A percentile compares a stretch with the other conserved stretches of the same genome.
These are phyloP conservation scores for Antheraea assamensis DNA, from an alignment of 2,888 invertebrate genomes.

Conservation along the genomic window DNA sequence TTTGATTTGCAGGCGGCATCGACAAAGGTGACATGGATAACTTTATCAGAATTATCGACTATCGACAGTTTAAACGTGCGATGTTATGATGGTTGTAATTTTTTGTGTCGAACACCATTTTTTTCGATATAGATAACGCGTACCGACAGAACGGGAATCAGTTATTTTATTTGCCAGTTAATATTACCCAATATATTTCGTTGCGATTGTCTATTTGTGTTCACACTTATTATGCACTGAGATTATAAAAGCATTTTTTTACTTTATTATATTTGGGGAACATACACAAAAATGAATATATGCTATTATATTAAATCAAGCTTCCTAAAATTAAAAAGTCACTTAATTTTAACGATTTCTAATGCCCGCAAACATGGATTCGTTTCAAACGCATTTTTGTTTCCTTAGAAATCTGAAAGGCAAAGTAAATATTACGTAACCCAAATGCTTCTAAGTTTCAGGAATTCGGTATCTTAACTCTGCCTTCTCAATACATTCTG, in stretches of 20 bases:
- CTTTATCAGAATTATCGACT: constrained; percentile 47
- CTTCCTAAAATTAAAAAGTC: too few species aligned
- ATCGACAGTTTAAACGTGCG: constrained; percentile 68
- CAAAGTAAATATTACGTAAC: too few species aligned
- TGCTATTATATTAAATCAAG: too few species aligned
- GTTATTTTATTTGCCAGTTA: constrained; percentile 26
- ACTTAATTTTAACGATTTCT: too few species aligned
- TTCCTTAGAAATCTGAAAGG: too few species aligned
- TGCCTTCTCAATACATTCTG: too few species aligned
- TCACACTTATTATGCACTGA: neutral
- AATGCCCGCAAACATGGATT: too few species aligned
- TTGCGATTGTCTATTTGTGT: neutral
- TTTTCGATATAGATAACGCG: constrained; percentile 69
- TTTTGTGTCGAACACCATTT: constrained; percentile 76
- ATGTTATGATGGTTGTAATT: constrained; percentile 80
- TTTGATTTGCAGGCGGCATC: constrained; percentile 77
- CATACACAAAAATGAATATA: too few species aligned
- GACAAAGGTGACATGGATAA: constrained; percentile 66
- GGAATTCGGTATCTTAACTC: too few species aligned
- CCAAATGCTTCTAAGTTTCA: too few species aligned
- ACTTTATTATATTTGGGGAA: too few species aligned
- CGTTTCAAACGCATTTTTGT: too few species aligned
- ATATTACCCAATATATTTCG: neutral
- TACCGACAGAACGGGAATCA: constrained; percentile 48
- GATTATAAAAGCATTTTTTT: neutral